phyloP scores from a whole-genome alignment of 2,888 invertebrate species.

The Shargacucullia verbasci region DNA sequence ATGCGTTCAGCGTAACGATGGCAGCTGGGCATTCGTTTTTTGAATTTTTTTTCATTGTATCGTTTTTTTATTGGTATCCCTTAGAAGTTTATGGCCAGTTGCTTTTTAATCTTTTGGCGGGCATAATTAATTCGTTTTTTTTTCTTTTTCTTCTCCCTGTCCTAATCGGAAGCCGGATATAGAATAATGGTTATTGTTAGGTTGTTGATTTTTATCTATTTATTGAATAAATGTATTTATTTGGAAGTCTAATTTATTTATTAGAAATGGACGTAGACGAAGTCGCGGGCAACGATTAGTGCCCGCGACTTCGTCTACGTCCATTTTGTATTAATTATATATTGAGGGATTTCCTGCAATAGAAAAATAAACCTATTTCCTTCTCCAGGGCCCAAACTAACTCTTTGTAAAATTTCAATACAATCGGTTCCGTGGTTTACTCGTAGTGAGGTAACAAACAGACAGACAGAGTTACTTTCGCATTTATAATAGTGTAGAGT shows the following conservation, averaged over 20 bases:
- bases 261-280: neutral
- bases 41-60: conserved; percentile 74
- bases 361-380: too few species aligned
- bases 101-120: conserved; percentile 79
- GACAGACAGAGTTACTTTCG: too few species aligned
- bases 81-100: conserved; percentile 81
- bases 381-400: too few species aligned
- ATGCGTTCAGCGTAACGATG: conserved; percentile 76
- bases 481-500: too few species aligned
- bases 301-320: too few species aligned
- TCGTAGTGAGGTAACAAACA: too few species aligned
- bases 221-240: conserved; percentile 43
- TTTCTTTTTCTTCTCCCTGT: conserved; percentile 20
- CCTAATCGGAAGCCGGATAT: conserved; percentile 57
- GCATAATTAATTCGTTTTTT: conserved; percentile 53
- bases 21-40: conserved; percentile 86
- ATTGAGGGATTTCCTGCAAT: too few species aligned
- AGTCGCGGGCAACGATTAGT: too few species aligned
- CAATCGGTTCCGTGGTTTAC: too few species aligned
- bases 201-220: conserved; percentile 53
- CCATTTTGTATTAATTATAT: too few species aligned
- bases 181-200: conserved; percentile 45
- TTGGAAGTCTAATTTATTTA: conserved; percentile 1
- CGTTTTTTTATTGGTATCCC: conserved; percentile 80
- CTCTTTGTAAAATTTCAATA: too few species aligned